Percentiles rank a stretch among this genome's conserved stretches.
Conservation (phyloP, 2,797 vertebrate species). For the Stomatorhinus walkeri region DNA sequence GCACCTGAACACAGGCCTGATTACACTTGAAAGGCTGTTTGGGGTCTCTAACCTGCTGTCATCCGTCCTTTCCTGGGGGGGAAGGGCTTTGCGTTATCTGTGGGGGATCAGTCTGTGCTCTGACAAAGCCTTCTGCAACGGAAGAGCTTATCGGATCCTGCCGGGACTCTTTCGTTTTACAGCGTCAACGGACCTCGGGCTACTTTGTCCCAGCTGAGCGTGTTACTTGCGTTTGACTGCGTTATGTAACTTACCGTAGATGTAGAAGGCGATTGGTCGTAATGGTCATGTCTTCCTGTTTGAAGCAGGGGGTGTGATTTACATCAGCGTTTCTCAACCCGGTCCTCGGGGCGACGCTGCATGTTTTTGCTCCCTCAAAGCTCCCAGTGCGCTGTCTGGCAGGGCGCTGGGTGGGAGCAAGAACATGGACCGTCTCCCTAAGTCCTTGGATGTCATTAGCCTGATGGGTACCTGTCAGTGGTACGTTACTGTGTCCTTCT, state of each 20-base stretch:
- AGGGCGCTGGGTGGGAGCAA: background rate
- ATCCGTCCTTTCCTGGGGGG: background rate
- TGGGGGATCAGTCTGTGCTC: background rate
- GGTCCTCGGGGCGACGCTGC: background rate
- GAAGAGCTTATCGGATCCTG: background rate
- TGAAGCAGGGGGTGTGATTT: background rate
- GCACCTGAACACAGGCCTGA: background rate
- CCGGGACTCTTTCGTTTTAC: background rate
- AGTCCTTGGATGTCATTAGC: background rate
- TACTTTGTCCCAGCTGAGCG: background rate
- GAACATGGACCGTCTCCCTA: background rate
- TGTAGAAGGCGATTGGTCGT: background rate
- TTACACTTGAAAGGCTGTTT: background rate
- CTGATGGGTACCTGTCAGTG: background rate
- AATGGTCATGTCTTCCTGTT: background rate
- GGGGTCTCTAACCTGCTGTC: background rate
- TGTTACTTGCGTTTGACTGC: background rate
- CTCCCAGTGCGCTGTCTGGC: background rate
- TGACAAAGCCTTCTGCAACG: background rate
- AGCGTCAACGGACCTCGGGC: background rate
- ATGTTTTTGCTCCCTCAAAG: background rate
- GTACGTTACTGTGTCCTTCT: background rate
- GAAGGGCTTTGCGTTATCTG: background rate
- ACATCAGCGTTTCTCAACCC: background rate
- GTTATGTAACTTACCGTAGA: background rate